Percentiles rank a stretch among this genome's conserved stretches.
phyloP scores from a whole-genome alignment of 2,888 invertebrate genomes.

The Protodeltote pygarga region DNA sequence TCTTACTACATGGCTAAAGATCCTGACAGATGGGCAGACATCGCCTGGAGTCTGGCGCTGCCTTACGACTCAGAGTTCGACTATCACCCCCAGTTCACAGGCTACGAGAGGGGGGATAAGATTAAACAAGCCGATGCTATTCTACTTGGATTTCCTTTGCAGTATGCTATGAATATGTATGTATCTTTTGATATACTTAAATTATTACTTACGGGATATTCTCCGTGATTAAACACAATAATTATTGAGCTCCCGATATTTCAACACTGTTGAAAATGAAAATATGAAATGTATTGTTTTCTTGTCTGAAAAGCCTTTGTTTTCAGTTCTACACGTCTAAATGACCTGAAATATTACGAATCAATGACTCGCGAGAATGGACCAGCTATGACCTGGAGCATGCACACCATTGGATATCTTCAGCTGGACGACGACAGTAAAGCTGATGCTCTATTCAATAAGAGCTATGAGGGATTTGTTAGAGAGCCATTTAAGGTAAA shows the following conservation, averaged over 20 bases:
- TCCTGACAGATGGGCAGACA: slow-evolving; percentile 78
- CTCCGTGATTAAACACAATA: too few species aligned
- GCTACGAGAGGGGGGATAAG: slow-evolving; percentile 73
- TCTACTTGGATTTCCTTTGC: slow-evolving; percentile 86
- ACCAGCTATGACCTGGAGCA: slow-evolving; percentile 89
- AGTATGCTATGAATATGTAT: slow-evolving; percentile 84
- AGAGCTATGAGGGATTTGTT: slow-evolving; percentile 83
- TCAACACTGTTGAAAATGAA: background rate
- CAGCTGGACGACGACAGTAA: slow-evolving; percentile 68
- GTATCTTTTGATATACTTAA: slow-evolving; percentile 24
- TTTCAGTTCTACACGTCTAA: slow-evolving; percentile 77
- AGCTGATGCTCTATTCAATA: slow-evolving; percentile 81
- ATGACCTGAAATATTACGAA: slow-evolving; percentile 86
- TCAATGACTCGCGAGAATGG: slow-evolving; percentile 83
- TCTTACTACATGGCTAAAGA: slow-evolving; percentile 72
- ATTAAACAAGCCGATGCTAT: slow-evolving; percentile 88
- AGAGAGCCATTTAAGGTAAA: slow-evolving; percentile 88
- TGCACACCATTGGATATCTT: slow-evolving; percentile 87
- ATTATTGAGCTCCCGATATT: too few species aligned
- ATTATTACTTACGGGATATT: background rate
- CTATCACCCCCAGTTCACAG: slow-evolving; percentile 87
- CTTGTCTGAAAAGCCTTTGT: too few species aligned
- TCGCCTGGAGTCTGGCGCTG: slow-evolving; percentile 83
- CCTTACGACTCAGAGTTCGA: slow-evolving; percentile 80
- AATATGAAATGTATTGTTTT: background rate